Conservation (phyloP, 2,113 vertebrate genomes). For the Chionomys nivalis region DNA sequence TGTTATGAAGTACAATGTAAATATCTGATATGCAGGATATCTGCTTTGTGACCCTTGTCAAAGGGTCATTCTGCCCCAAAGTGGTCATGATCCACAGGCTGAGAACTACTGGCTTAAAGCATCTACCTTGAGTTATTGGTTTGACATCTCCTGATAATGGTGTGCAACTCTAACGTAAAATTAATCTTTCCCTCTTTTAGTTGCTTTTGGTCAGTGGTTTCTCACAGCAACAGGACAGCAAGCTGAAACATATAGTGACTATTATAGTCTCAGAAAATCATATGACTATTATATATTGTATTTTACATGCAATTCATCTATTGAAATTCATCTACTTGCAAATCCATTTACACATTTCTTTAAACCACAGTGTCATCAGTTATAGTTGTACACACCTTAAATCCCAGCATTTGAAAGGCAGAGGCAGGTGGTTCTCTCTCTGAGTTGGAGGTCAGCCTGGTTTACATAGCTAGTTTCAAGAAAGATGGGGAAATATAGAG, state of each 20-base stretch:
- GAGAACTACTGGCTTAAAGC: background rate
- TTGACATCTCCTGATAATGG: background rate
- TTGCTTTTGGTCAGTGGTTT: background rate
- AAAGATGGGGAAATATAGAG: background rate
- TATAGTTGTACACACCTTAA: background rate
- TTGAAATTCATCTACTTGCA: background rate
- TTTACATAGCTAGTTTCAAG: background rate
- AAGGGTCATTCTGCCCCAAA: background rate
- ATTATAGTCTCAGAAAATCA: background rate
- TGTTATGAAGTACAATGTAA: background rate
- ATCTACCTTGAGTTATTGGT: background rate
- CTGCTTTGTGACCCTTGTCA: background rate
- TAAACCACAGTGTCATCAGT: background rate
- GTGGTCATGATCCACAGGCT: background rate
- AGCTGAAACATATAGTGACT: background rate
- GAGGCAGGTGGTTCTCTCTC: background rate
- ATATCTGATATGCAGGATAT: background rate
- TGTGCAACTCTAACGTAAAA: background rate
- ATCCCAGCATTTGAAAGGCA: background rate
- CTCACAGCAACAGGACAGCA: background rate
- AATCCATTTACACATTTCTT: background rate
- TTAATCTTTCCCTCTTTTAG: background rate
- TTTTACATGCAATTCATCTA: background rate
- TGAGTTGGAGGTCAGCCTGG: background rate
- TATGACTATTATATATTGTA: background rate